Evolutionary conservation across 2,888 invertebrate species (phyloP), one percentile per base, ranked within the genome.

Genomic region (Laspeyria flexula): DNA sequence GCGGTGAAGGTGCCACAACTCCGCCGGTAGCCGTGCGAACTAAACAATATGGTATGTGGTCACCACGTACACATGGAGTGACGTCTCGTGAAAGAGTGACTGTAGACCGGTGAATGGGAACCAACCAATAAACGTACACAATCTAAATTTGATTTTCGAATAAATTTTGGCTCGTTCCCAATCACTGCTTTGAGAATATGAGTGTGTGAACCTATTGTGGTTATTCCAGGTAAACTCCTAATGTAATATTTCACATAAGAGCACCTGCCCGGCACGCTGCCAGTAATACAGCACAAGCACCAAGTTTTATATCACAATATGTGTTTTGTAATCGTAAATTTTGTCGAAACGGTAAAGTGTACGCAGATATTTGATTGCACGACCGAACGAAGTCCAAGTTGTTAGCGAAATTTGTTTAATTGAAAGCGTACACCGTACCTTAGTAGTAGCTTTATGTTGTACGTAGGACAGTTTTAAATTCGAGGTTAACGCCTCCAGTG

Each of bases 1-100:
- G 96, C 62, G 99, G 99, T 9, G 99, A 98, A 87, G 99, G 99
- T 11, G 98, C 98, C 25, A 97, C 98, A 46, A 99, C 99, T 11
- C 97, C 98, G 30, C 97, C 98, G 10, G 96, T 98, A 67, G 97
- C 97, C 65, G 97, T 98, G 73, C 95, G 97, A 92, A 99, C 99
- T 43, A 98, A 98, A 90, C 98, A 98, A 95, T 99, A 98, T 94
- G 98, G 99, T 99, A 97, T 96, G 98, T 86, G 65, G 51, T 15
- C 50, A 59, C 58, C 46, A 63, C 43, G 33, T 48, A 55, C 55
- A 59, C 67, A 49, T 41, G 53, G 67, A 44, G 63, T 66, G 57
- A 65, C 57, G 74, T 73, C 67, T 56, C 55, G 64, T 64, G 67
- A 60, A 60, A 43, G 65, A 62, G 63, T 57, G 73, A 67, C 58